Base-by-base conservation (phyloP, 2,113 vertebrate genomes). In the Haplochromis vanheusdeni region DNA sequence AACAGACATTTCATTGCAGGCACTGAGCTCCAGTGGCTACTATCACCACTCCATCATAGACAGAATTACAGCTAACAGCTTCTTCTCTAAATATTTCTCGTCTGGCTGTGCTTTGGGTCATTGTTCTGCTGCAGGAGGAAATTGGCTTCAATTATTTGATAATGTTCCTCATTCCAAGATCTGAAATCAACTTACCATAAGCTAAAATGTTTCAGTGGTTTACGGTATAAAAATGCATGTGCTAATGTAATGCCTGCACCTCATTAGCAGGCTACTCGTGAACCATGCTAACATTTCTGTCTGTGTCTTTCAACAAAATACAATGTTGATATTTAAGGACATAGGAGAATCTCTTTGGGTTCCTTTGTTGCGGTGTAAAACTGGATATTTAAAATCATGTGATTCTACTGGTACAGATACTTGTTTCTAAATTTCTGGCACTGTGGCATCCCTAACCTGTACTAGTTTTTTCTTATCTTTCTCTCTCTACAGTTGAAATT, bases 31-130 rank as follows among this genome's bases (percentile, higher is more conserved):
- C 65, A 42, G 7, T 17, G 65, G 21, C 21, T 73, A 45, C 65
- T 23, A 45, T 26, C 37, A 1, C 68, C 23, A 47, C 68, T 75
- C 14, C 23, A 23, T 70, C 65, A 23, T 0, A 47, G 40, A 45
- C 68, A 28, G 68, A 47, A 75, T 75, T 28, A 75, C 21, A 75
- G 68, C 14, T 47, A 75, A 75, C 40, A 28, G 68, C 68, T 47
- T 47, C 68, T 47, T 75, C 14, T 26, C 68, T 47, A 75, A 75
- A 7, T 47, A 75, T 45, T 75, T 75, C 40, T 75, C 4, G 6
- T 28, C 40, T 75, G 68, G 9, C 40, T 75, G 40, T 2, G 21
- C 68, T 75, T 75, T 75, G 68, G 40, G 40, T 75, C 68, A 47
- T 47, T 75, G 14, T 75, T 75, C 68, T 75, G 23, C 23, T 75